Conservation (phyloP, 2,797 vertebrate species). For the Onychomys torridus region DNA sequence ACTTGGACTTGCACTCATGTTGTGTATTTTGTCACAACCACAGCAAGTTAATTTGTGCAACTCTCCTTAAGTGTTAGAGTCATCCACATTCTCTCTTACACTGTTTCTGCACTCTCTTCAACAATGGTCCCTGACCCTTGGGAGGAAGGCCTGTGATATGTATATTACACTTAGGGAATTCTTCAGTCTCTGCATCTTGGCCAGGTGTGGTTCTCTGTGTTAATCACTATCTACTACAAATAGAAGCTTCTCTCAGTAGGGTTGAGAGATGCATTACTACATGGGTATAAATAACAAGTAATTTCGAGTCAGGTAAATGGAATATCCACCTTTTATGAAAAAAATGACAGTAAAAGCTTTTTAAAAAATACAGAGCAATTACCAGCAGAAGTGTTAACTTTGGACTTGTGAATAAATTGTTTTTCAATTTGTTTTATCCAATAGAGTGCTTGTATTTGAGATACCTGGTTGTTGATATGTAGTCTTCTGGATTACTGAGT, state of each 20-base stretch:
- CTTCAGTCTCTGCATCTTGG: neutral
- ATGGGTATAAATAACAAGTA: neutral
- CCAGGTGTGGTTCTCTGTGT: neutral
- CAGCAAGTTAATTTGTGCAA: neutral
- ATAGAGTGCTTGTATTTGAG: neutral
- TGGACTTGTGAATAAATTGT: slow-evolving; percentile 18
- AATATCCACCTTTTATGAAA: neutral
- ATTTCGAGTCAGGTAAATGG: neutral
- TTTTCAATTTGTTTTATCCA: neutral
- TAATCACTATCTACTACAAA: neutral
- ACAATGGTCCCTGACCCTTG: neutral
- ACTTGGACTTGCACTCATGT: neutral
- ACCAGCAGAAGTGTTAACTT: neutral
- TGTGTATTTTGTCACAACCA: neutral
- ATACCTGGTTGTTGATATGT: neutral
- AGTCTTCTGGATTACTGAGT: neutral
- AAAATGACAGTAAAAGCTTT: neutral
- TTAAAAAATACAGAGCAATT: neutral
- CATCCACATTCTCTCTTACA: neutral
- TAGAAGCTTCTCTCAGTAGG: neutral
- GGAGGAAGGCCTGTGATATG: neutral
- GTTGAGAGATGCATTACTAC: neutral
- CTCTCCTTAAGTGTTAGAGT: neutral
- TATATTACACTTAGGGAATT: neutral
- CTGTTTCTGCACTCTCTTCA: no score